These are phyloP conservation scores for Tetragonula carbonaria DNA, from an alignment of 2,888 invertebrate species.

Conservation along the genomic window DNA sequence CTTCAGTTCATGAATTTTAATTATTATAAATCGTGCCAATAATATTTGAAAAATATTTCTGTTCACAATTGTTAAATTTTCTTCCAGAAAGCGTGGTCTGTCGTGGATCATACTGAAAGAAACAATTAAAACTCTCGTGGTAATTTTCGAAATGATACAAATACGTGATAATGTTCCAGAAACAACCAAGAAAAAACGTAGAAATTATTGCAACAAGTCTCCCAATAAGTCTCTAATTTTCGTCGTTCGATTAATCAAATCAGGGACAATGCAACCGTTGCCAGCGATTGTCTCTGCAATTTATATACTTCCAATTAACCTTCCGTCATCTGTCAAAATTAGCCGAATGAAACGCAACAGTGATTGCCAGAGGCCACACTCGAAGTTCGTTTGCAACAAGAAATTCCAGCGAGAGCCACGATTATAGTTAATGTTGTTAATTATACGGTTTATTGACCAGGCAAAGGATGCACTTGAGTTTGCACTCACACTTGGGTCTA, in stretches of 20 bases:
- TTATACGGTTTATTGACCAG: conserved; percentile 40
- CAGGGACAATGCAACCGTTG: not conserved
- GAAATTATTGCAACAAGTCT: not conserved
- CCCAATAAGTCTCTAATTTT: not conserved
- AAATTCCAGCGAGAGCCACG: conserved; percentile 26
- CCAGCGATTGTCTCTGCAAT: not conserved
- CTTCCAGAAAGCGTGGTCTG: too few relatives aligned
- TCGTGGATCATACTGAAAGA: not conserved
- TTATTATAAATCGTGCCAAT: too few relatives aligned
- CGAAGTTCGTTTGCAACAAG: conserved; percentile 25
- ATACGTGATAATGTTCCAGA: not conserved
- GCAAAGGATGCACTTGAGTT: conserved; percentile 29
- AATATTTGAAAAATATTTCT: too few relatives aligned
- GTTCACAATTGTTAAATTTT: not conserved
- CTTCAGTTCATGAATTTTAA: too few relatives aligned
- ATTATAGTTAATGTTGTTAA: conserved; percentile 46
- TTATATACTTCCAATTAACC: conserved; percentile 10
- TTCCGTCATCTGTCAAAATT: conserved; percentile 7
- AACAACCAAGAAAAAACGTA: not conserved
- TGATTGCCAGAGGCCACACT: not conserved
- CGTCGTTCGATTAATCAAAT: not conserved
- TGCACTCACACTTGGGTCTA: not conserved
- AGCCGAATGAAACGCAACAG: not conserved
- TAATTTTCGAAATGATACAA: not conserved
- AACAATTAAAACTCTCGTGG: not conserved